Base-by-base conservation (phyloP, 1,140 invertebrate genomes). In the Drosophila suzukii region DNA sequence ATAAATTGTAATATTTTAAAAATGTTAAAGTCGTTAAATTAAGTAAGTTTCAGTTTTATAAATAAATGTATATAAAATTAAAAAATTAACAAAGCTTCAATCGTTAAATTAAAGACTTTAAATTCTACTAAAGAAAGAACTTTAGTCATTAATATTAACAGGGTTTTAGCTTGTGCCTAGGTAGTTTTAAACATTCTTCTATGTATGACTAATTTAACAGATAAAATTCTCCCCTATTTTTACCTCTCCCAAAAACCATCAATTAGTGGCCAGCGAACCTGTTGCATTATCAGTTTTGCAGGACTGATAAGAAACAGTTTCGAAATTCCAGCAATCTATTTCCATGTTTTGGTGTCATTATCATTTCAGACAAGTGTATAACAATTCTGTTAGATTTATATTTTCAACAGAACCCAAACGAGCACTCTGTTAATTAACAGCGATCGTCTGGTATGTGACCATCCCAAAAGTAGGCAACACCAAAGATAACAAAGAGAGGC, bases 281-380 rank as follows among this genome's bases (percentile, higher is more conserved):
- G 36, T 10, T 58, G 43, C 44, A 68, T 71, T 71, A 71, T 71
- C 67, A 57, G 67, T 51, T 70, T 57, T 49, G 39, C 30, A 41
- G 8, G 6, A 1, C 41, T 50, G 67, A 71, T 71, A 71, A 58
- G 27, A 41, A 71, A 12, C 5, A 0, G 15, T 71, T 71, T 71
- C 15, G 36, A 71, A 70, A 71, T 71, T 10, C 27, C 27, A 66
- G 38, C 51, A 34, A 17, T 3, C 13, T 41, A 49, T 30, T n/a
- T 30, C 43, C 50, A 39, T 68, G 67, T 71, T 71, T 68, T 17
- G 17, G 43, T n/a, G 63, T 56, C 63, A 57, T 70, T 71, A 70
- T 36, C 65, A 57, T 41, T 8, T 6, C 3, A 58, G 20, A 47
- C 24, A 66, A 50, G 57, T 62, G 58, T 68, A 44, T 38, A 50